Evolutionary conservation across 2,113 vertebrate genomes (phyloP).

Genomic region (Mixornis gularis): DNA sequence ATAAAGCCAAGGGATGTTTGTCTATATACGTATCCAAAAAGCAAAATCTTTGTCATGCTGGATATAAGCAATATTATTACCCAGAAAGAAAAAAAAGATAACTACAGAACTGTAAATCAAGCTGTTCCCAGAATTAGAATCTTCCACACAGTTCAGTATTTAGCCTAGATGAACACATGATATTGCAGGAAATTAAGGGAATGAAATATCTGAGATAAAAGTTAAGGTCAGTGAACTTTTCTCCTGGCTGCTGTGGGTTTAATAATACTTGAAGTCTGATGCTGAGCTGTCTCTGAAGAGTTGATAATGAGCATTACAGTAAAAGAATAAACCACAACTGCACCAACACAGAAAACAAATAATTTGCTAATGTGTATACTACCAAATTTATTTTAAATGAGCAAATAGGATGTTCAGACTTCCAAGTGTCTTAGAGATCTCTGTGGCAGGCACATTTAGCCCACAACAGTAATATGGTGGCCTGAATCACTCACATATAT

Average conservation of each 20-base stretch:
- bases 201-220: not conserved
- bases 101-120: not conserved
- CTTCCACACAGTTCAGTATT: not conserved
- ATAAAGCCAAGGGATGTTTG: not conserved
- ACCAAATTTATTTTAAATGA: not conserved
- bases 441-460: not conserved
- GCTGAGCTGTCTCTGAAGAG: not conserved
- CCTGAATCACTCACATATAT: not conserved
- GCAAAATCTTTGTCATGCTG: not conserved
- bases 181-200: conserved; percentile 3
- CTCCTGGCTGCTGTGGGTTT: not conserved
- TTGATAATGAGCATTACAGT: not conserved
- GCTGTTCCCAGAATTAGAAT: not conserved
- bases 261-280: not conserved
- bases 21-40: not conserved
- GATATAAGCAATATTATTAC: not conserved
- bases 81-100: not conserved
- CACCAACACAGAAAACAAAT: not conserved
- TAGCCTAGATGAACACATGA: not conserved
- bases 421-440: not conserved
- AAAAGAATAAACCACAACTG: not conserved
- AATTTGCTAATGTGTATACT: not conserved
- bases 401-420: not conserved
- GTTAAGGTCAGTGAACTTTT: not conserved
- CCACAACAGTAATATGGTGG: not conserved